Evolutionary conservation across 2,888 invertebrate species (phyloP), one percentile per base, ranked within the genome.

Genomic region (Catocala nupta): DNA sequence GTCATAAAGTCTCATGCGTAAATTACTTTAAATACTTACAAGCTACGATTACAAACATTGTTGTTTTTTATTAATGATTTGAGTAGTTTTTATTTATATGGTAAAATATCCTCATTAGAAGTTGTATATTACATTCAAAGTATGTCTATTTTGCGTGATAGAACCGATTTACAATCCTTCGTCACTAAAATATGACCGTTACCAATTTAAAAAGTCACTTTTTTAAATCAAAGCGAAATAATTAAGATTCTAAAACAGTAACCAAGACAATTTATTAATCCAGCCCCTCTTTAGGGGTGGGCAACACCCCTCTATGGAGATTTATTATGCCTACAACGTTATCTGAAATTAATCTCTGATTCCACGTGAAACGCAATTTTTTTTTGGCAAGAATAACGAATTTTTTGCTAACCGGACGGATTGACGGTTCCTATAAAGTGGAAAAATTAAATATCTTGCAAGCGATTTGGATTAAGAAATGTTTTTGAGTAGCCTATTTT

Each of bases 311-410:
- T 63, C 68, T 60, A 63, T 65, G 36, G 55, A 69, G 75, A 79
- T 79, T 78, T 76, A 81, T 78, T 71, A 76, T 75, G 68, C 62
- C 58, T 66, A 68, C 68, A 71, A 67, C 70, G 71, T 76, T 82
- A 82, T 82, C 82, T 80, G 56, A 81, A 81, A 81, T 82, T 77
- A 82, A 82, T 78, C 79, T 77, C 65, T 59, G 70, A 76, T 73
- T 77, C 73, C 58, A 75, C 56, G 65, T 63, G 64, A 65, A 78
- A 57, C 69, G 45, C 25, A 25, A 25, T 67, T 72, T 74, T 72
- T n/a, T 76, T 72, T 72, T 51, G 36, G 6, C 12, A 55, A 57
- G 56, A 59, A 58, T n/a, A 9, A 48, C 12, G 33, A n/a, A 36
- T 13, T 1, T 16, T 43, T 42, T 42, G 5, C 10, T 36, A 10